A percentile compares a stretch with the other conserved stretches of the same genome.
These are phyloP conservation scores for Neomonachus schauinslandi DNA, from an alignment of 2,113 vertebrate genomes.

Conservation along the genomic window DNA sequence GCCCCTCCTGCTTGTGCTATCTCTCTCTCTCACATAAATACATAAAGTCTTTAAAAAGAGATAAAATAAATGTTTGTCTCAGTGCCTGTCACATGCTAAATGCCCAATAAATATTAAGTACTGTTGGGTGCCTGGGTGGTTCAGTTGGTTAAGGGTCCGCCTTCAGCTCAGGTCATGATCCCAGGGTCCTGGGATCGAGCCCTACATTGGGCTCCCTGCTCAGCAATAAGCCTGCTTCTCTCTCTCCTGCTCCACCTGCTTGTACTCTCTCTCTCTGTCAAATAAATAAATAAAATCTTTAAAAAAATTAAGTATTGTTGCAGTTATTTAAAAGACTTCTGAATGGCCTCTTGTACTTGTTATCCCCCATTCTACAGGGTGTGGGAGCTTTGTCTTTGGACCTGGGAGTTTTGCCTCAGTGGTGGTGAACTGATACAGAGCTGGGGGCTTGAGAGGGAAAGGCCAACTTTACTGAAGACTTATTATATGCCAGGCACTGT, in stretches of 20 bases:
- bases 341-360: not conserved
- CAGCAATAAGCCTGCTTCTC: no score
- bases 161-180: no score
- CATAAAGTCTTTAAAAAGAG: not conserved
- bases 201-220: no score
- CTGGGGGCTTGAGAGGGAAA: not conserved
- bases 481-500: not conserved
- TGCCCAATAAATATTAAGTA: not conserved
- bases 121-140: not conserved
- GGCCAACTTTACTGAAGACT: not conserved
- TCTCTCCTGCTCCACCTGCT: no score
- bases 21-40: not conserved
- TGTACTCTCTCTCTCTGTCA: no score
- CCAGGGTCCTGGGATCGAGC: no score
- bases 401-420: not conserved
- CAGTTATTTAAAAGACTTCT: not conserved
- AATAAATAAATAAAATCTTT: no score
- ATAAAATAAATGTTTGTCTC: not conserved
- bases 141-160: no score
- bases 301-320: not conserved
- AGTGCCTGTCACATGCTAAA: not conserved
- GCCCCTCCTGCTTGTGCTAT: not conserved
- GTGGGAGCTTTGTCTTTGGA: not conserved
- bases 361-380: not conserved
- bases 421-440: not conserved